These are phyloP conservation scores for Nematopogon swammerdamellus DNA, from an alignment of 2,888 invertebrate genomes.

Conservation along the genomic window DNA sequence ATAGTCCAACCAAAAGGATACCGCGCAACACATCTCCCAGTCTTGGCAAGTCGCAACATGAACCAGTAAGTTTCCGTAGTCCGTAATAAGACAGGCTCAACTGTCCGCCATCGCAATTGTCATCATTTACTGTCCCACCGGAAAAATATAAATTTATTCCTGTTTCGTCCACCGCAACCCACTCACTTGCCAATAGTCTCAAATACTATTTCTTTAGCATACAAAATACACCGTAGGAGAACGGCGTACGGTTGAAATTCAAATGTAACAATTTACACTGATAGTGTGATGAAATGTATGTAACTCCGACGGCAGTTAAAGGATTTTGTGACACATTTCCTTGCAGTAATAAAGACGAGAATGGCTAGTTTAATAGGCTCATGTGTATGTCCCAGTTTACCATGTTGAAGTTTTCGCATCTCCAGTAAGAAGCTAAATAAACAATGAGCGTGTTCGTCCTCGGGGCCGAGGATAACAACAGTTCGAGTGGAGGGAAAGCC, in stretches of 20 bases:
- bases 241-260: too few species aligned
- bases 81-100: background rate
- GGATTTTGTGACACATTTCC: too few species aligned
- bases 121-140: slow-evolving; percentile 1
- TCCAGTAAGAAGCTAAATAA: background rate
- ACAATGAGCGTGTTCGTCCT: background rate
- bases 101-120: slow-evolving; percentile 1
- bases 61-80: background rate
- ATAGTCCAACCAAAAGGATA: too few species aligned
- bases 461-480: background rate
- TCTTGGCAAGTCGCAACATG: background rate
- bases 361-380: too few species aligned
- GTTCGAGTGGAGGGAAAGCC: background rate
- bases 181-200: too few species aligned
- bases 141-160: slow-evolving; percentile 1
- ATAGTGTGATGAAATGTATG: background rate
- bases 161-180: background rate
- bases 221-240: too few species aligned
- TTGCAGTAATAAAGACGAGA: too few species aligned
- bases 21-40: slow-evolving; percentile 13
- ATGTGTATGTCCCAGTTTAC: background rate
- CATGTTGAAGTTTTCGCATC: background rate
- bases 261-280: background rate
- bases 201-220: too few species aligned
- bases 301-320: background rate